Base-by-base conservation (phyloP, 1,140 invertebrate species). In the Zaprionus gabonicus region DNA sequence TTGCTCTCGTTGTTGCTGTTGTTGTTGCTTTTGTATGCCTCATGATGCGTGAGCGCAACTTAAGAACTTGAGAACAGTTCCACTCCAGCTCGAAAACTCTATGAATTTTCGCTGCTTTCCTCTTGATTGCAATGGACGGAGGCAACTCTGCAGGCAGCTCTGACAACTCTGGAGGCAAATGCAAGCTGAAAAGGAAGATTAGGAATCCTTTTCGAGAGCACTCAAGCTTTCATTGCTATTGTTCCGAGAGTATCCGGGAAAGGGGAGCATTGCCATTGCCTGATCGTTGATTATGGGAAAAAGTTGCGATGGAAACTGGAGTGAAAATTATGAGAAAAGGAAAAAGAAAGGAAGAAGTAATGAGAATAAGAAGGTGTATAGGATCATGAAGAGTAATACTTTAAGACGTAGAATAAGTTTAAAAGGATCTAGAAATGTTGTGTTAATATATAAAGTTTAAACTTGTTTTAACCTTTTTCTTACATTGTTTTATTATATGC, bases 21-120 rank as follows among this genome's bases (percentile, higher is more conserved):
- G 49, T 41, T 53, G 46, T 63, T 70, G 46, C 36, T 34, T 44
- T 12, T 72, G n/a, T 34, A 3, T 34, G 62, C 53, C 67, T 68
- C 17, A 44, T 68, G 71, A 73, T 76, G 80, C 69, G 66, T 81
- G 62, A 81, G 66, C 62, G 83, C 58, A 71, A 78, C 71, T 80
- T 60, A 60, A 83, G 69, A 75, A 74, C 53, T 62, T 60, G 71
- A 67, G 51, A 58, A 77, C 44, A 57, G 28, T 55, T 44, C 20
- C 60, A 58, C 44, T 49, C 10, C 46, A 20, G 25, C 41, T 49
- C 31, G 25, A 57, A 34, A 34, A 46, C 38, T 58, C 41, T 31
- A 25, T 49, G 65, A 28, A 58, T 57, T 58, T 58, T 27, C 17
- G 10, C 20, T n/a, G 63, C 34, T 27, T 17, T 46, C n/a, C 41